phyloP scores from a whole-genome alignment of 2,113 vertebrate genomes.

The Tinamus guttatus region DNA sequence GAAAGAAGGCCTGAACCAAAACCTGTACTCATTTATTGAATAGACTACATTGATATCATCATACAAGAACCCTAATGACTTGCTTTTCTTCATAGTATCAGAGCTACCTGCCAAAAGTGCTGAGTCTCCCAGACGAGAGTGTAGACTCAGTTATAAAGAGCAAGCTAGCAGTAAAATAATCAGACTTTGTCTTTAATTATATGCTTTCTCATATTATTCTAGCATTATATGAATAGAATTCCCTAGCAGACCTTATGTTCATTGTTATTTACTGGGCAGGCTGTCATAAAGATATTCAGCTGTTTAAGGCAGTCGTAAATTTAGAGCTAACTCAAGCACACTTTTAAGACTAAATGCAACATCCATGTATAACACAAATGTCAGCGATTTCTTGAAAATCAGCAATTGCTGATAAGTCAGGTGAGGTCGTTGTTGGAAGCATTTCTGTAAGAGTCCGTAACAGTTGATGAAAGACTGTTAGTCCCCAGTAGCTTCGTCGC shows the following conservation, averaged over 20 bases:
- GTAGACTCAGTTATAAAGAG: neutral
- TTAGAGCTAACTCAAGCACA: neutral
- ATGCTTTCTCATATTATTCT: neutral
- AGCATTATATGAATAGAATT: neutral
- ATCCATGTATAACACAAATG: slow-evolving; percentile 2
- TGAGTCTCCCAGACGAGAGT: neutral
- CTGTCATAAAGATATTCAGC: neutral
- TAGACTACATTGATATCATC: neutral
- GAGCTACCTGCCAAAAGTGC: neutral
- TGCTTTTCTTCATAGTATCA: neutral
- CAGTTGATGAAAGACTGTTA: slow-evolving; percentile 17
- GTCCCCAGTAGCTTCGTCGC: slow-evolving; percentile 39
- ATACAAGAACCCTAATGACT: neutral
- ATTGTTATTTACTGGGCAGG: neutral
- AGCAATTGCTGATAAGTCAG: too few relatives aligned
- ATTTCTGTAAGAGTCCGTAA: neutral
- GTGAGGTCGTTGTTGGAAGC: slow-evolving; percentile 36
- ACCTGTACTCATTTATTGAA: neutral
- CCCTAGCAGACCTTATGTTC: neutral
- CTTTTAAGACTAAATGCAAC: neutral
- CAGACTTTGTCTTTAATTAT: neutral
- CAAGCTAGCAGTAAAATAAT: neutral
- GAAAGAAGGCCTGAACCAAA: neutral
- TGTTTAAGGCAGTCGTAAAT: neutral
- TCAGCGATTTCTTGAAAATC: slow-evolving; percentile 23